These are phyloP conservation scores for Drosophila kanekoi DNA, from an alignment of 2,888 invertebrate genomes.

Conservation along the genomic window DNA sequence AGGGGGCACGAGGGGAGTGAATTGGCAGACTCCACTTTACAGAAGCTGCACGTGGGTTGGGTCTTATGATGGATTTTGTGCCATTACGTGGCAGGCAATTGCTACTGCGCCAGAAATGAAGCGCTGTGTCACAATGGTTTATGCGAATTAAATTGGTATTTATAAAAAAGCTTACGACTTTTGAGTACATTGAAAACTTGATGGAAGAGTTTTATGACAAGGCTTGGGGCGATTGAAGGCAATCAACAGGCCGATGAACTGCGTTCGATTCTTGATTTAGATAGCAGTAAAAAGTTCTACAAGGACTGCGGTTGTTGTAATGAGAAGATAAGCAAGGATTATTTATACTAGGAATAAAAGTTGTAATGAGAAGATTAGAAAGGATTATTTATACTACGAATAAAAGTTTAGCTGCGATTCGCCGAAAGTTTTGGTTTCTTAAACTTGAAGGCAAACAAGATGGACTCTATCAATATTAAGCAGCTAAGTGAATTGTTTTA, in stretches of 20 bases:
- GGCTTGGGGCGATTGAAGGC: constrained; percentile 6
- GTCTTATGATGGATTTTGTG: constrained; percentile 43
- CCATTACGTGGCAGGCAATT: constrained; percentile 21
- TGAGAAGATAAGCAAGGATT: neutral
- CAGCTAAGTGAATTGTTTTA: neutral
- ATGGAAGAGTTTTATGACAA: constrained; percentile 31
- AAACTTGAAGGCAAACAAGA: no score
- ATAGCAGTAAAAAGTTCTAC: neutral
- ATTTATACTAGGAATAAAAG: no score
- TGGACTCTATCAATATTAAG: no score
- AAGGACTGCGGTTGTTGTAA: neutral
- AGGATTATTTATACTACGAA: neutral
- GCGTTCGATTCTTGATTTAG: constrained; percentile 4
- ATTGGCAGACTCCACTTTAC: constrained; percentile 37
- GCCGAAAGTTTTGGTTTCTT: neutral
- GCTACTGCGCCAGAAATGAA: neutral
- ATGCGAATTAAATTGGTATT: constrained; percentile 53
- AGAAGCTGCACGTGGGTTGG: constrained; percentile 25
- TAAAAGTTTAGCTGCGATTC: neutral
- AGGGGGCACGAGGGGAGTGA: neutral
- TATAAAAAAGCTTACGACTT: constrained; percentile 45
- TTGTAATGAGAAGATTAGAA: neutral
- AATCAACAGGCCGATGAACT: constrained; percentile 28
- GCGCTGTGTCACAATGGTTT: constrained; percentile 28
- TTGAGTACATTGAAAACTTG: constrained; percentile 22